Percentiles rank a stretch among this genome's conserved stretches.
phyloP scores from a whole-genome alignment of 2,888 invertebrate species.

The Callimorpha dominula region DNA sequence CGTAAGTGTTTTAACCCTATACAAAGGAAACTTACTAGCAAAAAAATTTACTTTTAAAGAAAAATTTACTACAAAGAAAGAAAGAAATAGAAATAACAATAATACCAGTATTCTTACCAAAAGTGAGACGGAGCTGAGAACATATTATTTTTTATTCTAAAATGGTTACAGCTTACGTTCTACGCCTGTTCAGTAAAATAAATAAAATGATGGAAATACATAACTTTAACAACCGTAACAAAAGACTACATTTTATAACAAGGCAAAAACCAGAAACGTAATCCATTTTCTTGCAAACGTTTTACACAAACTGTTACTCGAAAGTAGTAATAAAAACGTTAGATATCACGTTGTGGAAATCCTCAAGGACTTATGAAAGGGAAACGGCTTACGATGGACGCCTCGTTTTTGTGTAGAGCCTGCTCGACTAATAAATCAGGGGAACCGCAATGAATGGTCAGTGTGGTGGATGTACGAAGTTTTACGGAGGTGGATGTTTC shows the following conservation, averaged over 20 bases:
- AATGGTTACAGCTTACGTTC: neutral
- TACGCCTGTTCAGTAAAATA: neutral
- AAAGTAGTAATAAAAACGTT: conserved; percentile 53
- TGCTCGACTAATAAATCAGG: conserved; percentile 70
- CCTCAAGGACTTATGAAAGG: conserved; percentile 53
- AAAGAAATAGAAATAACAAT: neutral
- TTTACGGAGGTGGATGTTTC: conserved; percentile 9
- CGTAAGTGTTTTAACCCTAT: too few species aligned
- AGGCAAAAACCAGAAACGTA: conserved; percentile 17
- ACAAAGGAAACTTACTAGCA: too few species aligned
- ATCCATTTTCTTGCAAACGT: conserved; percentile 26
- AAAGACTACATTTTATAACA: conserved; percentile 10
- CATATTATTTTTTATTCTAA: neutral
- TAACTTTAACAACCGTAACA: neutral
- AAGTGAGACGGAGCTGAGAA: neutral
- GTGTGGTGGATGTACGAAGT: conserved; percentile 32
- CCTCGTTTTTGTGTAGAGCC: conserved; percentile 65
- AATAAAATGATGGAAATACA: neutral
- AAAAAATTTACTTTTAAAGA: too few species aligned
- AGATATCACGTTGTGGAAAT: conserved; percentile 57
- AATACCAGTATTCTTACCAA: neutral
- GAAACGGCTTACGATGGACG: conserved; percentile 62
- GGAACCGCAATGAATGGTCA: conserved; percentile 59
- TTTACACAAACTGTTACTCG: conserved; percentile 32
- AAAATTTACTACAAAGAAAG: neutral